Evolutionary conservation across 2,113 vertebrate species (phyloP).

Genomic region (Paradisaea rubra): DNA sequence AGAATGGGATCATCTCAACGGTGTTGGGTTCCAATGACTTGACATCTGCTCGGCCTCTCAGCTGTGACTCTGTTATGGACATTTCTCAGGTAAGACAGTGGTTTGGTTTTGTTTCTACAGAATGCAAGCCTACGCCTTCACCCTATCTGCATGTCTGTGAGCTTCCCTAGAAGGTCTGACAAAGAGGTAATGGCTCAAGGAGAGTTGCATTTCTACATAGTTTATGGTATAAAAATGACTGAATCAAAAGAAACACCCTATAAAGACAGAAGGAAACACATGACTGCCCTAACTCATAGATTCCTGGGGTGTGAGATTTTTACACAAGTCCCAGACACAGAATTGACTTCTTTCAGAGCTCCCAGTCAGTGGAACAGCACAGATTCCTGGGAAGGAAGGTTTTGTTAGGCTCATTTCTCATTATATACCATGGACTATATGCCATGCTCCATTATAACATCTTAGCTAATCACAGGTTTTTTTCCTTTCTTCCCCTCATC

Average conservation of each 20-base stretch:
- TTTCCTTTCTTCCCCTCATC: neutral
- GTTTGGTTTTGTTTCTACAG: neutral
- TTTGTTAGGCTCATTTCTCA: neutral
- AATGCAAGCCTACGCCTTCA: neutral
- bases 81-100: slow-evolving; percentile 85
- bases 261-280: neutral
- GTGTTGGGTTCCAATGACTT: slow-evolving; percentile 95
- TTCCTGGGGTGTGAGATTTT: neutral
- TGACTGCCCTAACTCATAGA: neutral
- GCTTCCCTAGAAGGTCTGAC: neutral
- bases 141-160: neutral
- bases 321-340: neutral
- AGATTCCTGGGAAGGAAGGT: neutral
- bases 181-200: neutral
- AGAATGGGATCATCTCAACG: slow-evolving; percentile 96
- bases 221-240: neutral
- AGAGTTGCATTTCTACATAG: neutral
- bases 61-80: slow-evolving; percentile 97
- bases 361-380: neutral
- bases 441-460: neutral
- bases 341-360: neutral
- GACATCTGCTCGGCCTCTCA: slow-evolving; percentile 93
- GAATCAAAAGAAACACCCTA: neutral
- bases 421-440: neutral
- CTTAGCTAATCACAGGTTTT: neutral